A percentile compares a stretch with the other conserved stretches of the same genome.
Evolutionary conservation across 2,888 invertebrate species (phyloP).

Genomic region (Parnassius glacialis): DNA sequence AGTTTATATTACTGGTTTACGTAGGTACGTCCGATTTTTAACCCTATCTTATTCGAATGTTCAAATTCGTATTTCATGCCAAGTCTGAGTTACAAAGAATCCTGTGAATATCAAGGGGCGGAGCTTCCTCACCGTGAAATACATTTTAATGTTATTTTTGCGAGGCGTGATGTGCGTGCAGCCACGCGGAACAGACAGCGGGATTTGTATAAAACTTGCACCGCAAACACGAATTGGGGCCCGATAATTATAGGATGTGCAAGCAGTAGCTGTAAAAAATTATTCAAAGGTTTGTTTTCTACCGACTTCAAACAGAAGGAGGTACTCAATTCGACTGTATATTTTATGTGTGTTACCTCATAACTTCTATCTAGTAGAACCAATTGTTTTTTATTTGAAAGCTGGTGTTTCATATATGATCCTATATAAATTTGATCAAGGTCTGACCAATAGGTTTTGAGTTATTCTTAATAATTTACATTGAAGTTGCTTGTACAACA

Average conservation of each 20-base stretch:
- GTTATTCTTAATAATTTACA: too few relatives aligned
- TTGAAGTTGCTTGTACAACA: too few relatives aligned
- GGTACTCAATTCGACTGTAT: too few relatives aligned
- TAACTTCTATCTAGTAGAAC: too few relatives aligned
- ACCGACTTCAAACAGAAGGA: too few relatives aligned
- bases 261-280: not conserved
- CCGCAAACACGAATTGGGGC: not conserved
- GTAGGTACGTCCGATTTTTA: not conserved
- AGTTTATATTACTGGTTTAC: not conserved
- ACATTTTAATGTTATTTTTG: constrained; percentile 4
- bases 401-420: too few relatives aligned
- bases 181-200: constrained; percentile 1
- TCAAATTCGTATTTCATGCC: not conserved
- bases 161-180: not conserved
- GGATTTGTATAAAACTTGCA: not conserved
- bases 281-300: too few relatives aligned
- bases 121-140: not conserved
- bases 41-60: too few relatives aligned
- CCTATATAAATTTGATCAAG: too few relatives aligned
- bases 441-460: too few relatives aligned
- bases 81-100: not conserved
- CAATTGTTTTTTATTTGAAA: too few relatives aligned
- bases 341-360: too few relatives aligned
- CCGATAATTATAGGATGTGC: not conserved
- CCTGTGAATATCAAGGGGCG: not conserved